Base-by-base conservation (phyloP, 2,888 invertebrate species). In the Marasmarcha lunaedactyla region DNA sequence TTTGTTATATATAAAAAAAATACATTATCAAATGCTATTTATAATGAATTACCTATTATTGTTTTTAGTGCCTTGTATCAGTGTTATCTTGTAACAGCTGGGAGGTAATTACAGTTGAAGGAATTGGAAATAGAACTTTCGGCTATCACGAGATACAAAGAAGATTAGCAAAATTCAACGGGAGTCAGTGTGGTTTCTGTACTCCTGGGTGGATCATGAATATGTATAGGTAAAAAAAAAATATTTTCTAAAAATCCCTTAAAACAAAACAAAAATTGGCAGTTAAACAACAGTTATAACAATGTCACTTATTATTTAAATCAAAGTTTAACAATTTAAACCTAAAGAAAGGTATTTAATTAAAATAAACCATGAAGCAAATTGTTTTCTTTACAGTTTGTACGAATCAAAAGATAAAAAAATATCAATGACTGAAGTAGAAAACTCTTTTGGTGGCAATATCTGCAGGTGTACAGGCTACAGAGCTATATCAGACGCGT, bases 381-480 rank as follows among this genome's bases (percentile, higher is more conserved):
- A 20, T 7, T 5, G 4, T 20, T 37, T 38, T 33, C 35, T 42
- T 7, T 42, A n/a, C n/a, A 87, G 87, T 33, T 52, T 88, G 15
- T 58, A 84, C 27, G 69, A 85, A 54, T 63, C 74, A 0, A 85
- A 83, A 42, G 79, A 85, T 27, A 63, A 59, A 41, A 68, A 77
- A 14, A 52, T 89, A 15, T 86, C 87, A 1, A 86, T 86, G 78
- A 71, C 85, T 47, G 88, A 90, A 51, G 81, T 92, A 9, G 92
- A 93, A 62, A 89, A 91, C 53, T 87, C 90, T 0, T 91, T 93
- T 52, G 92, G 91, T 5, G 85, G 91, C 37, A 91, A 92, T 48
- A 88, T 93, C 15, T 93, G 93, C 50, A 85, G 93, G 39, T 93
- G 93, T 54, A 93, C 93, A 0, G 93, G 93, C 1, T 93, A 92